phyloP scores from a whole-genome alignment of 2,113 vertebrate species.

The Anthoscopus minutus region DNA sequence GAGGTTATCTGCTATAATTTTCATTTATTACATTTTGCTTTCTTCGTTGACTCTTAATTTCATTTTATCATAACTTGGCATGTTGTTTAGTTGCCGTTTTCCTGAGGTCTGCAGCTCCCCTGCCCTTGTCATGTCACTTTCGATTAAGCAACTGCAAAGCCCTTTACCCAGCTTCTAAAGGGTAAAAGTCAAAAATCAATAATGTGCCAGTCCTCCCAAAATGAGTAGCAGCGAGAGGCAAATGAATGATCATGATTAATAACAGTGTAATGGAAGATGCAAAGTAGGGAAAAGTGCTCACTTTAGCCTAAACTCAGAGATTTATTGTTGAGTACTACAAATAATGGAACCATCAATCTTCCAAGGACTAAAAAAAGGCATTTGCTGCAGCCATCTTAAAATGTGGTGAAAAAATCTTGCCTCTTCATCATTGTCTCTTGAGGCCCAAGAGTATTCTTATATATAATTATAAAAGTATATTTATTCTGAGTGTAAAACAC shows the following conservation, averaged over 20 bases:
- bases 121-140: constrained; percentile 27
- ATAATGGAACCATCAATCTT: constrained; percentile 78
- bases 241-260: constrained; percentile 74
- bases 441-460: not conserved
- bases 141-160: constrained; percentile 55
- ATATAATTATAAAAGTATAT: not conserved
- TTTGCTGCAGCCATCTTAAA: not conserved
- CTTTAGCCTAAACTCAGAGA: constrained; percentile 66
- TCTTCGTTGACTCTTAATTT: constrained; percentile 57
- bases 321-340: constrained; percentile 67
- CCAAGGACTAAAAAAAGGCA: constrained; percentile 49
- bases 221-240: constrained; percentile 50
- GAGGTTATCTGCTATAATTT: constrained; percentile 4
- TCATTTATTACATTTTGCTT: constrained; percentile 46
- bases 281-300: constrained; percentile 57
- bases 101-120: constrained; percentile 20
- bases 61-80: constrained; percentile 59
- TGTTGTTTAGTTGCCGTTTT: constrained; percentile 56
- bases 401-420: constrained; percentile 1
- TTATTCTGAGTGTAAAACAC: not conserved
- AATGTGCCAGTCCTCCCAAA: constrained; percentile 26
- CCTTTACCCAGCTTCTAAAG: constrained; percentile 45
- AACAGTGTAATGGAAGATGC: constrained; percentile 63
- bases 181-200: constrained; percentile 59
- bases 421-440: not conserved